Evolutionary conservation across 2,797 vertebrate genomes (phyloP).

Genomic region (Sus cebifrons): DNA sequence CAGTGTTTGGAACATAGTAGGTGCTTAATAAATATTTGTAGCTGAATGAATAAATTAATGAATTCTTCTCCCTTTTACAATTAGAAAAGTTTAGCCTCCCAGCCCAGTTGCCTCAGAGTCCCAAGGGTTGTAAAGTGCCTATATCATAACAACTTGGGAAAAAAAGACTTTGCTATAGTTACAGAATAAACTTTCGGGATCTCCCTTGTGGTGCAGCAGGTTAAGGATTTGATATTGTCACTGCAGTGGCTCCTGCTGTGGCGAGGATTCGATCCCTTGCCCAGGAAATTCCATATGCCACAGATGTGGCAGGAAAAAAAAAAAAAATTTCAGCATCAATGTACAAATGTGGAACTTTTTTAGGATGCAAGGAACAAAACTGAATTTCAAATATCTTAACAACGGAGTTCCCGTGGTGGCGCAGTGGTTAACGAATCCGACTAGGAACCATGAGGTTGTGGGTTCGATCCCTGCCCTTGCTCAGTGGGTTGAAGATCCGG

Average conservation of each 20-base stretch:
- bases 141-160: background rate
- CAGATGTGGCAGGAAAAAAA: no score
- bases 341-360: background rate
- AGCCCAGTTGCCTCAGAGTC: background rate
- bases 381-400: conserved; percentile 12
- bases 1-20: background rate
- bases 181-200: background rate
- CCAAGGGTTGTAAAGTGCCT: background rate
- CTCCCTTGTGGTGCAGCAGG: no score
- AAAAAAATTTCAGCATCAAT: background rate
- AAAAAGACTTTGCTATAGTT: background rate
- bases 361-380: background rate
- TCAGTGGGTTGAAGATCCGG: no score
- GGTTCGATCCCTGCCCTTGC: no score
- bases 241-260: no score
- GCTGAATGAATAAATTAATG: background rate
- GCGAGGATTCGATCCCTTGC: no score
- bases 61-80: background rate
- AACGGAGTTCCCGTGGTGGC: no score
- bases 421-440: no score
- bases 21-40: background rate
- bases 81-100: background rate
- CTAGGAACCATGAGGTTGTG: no score
- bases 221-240: no score
- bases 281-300: no score